Base-by-base conservation (phyloP, 2,113 vertebrate species). In the Colossoma macropomum region DNA sequence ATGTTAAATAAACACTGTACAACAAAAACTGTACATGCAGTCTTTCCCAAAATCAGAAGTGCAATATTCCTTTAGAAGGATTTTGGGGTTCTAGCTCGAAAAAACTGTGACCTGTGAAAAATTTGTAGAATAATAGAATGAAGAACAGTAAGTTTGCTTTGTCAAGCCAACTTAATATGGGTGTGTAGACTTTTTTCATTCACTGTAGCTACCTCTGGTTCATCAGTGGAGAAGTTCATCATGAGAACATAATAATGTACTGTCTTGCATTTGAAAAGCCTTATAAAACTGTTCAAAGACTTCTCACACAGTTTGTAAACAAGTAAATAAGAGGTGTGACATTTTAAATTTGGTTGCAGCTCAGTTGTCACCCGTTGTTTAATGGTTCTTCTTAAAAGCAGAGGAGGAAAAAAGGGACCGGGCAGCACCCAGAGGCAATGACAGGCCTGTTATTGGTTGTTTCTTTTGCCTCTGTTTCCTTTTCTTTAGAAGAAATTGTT, bases 401-500 rank as follows among this genome's bases (percentile, higher is more conserved):
- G 60, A 75, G 54, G 68, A 32, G 70, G 23, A 52, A 32, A 30
- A 45, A 25, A 21, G 54, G 21, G 54, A 23, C 2, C 54, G 21
- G 23, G 72, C 21, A 56, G 66, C 27, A 41, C 66, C 84, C 76
- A 16, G 28, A 32, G 73, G 85, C 76, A 69, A 16, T 38, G 30
- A 48, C 34, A 30, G n/a, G 52, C 41, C 50, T 74, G 23, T 80
- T 60, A 80, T 77, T 77, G 80, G 68, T 71, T 28, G 38, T 71
- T 66, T 75, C 30, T 69, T 32, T 59, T 59, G 52, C 69, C 60
- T 75, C n/a, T 1, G 25, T 13, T 38, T 68, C 60, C 27, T 78
- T 82, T 81, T 63, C 79, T 77, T 80, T 34, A 30, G 30, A 81
- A 62, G 28, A 66, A 80, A 82, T 70, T 45, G 66, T 63, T 82